phyloP scores from a whole-genome alignment of 53 echinoderm and acorn worm genomes.

The Echinometra lucunter region DNA sequence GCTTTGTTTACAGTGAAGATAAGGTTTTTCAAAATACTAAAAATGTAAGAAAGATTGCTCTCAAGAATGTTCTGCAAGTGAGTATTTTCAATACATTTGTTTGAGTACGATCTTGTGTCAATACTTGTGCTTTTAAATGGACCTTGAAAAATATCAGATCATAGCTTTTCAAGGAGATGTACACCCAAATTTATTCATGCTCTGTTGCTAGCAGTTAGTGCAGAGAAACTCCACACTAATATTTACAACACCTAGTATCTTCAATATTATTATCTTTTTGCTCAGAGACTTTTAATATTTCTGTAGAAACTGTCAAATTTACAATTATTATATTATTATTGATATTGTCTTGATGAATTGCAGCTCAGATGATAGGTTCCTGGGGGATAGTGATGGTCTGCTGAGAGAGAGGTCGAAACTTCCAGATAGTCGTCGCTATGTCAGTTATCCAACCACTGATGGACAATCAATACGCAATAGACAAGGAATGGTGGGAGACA shows the following conservation, averaged over 20 bases:
- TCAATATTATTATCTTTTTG: no score
- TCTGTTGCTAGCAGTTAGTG: no score
- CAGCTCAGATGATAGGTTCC: slow-evolving; percentile 11
- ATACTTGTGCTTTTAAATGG: no score
- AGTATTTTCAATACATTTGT: neutral
- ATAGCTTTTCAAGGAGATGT: no score
- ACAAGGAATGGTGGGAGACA: slow-evolving; percentile 43
- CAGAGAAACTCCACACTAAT: no score
- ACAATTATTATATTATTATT: neutral
- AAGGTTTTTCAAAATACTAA: neutral
- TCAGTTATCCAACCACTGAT: slow-evolving; percentile 38
- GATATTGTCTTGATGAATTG: no score
- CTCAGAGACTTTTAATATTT: no score
- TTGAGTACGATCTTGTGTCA: neutral
- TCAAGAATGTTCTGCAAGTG: neutral
- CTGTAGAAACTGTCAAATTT: neutral
- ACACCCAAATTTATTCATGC: neutral
- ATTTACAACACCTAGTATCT: no score
- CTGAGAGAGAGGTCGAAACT: slow-evolving; percentile 28
- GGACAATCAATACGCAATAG: slow-evolving; percentile 56
- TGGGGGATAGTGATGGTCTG: slow-evolving; percentile 44
- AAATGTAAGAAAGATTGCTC: neutral
- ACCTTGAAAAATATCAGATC: no score
- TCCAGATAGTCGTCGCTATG: slow-evolving; percentile 41
- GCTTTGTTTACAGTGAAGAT: neutral